Evolutionary conservation across 2,797 vertebrate genomes (phyloP).

Genomic region (Capromys pilorides): DNA sequence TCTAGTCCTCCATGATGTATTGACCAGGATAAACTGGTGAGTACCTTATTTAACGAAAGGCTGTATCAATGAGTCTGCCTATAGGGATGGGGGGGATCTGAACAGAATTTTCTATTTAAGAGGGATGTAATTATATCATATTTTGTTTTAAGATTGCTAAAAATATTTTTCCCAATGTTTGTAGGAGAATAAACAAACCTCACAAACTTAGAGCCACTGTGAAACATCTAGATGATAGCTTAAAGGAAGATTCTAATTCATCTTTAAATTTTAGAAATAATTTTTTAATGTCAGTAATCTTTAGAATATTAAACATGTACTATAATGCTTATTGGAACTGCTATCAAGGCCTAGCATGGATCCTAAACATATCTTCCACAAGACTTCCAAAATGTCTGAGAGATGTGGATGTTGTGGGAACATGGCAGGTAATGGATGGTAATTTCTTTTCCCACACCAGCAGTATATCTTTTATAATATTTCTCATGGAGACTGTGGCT

Average conservation of each 20-base stretch:
- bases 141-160: conserved; percentile 32
- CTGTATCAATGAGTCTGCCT: neutral
- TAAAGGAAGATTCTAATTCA: conserved; percentile 55
- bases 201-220: conserved; percentile 20
- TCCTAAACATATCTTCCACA: conserved; percentile 26
- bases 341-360: neutral
- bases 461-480: neutral
- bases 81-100: neutral
- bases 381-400: conserved; percentile 41
- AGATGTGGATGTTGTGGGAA: conserved; percentile 16
- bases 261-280: conserved; percentile 47
- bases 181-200: conserved; percentile 41
- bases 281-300: neutral
- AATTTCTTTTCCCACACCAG: conserved; percentile 37
- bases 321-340: conserved; percentile 28
- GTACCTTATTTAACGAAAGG: neutral
- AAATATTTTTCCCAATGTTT: conserved; percentile 31
- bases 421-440: conserved; percentile 22
- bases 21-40: neutral
- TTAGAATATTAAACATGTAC: conserved; percentile 47
- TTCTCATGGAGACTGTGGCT: conserved; percentile 17
- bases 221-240: neutral
- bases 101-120: conserved; percentile 48
- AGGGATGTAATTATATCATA: conserved; percentile 26
- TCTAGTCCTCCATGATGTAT: neutral